Evolutionary conservation across 2,797 vertebrate species (phyloP).

Genomic region (Mus caroli): DNA sequence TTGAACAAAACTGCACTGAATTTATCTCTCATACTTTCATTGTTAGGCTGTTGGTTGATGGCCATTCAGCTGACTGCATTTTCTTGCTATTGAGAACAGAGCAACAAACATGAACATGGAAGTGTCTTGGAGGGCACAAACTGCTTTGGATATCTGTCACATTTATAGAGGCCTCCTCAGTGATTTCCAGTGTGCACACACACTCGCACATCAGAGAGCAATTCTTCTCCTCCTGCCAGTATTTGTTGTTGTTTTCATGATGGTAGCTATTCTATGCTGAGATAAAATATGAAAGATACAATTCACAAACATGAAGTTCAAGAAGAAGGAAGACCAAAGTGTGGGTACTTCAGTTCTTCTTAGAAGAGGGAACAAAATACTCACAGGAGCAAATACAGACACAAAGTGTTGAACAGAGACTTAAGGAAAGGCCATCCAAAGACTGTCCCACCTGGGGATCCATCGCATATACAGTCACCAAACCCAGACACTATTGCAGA

Average conservation of each 20-base stretch:
- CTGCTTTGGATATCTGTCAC: neutral
- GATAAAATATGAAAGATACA: too few species aligned
- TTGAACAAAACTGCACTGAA: neutral
- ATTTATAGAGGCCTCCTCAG: neutral
- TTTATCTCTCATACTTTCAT: neutral
- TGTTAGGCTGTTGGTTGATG: too few species aligned
- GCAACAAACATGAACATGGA: neutral
- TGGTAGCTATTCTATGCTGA: neutral
- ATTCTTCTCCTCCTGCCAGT: neutral
- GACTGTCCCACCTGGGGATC: too few species aligned
- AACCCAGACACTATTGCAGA: too few species aligned
- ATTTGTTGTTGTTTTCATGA: neutral
- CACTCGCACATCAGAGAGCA: neutral
- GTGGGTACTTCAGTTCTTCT: too few species aligned
- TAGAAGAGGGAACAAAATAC: too few species aligned
- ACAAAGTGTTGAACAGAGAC: too few species aligned
- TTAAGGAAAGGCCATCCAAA: too few species aligned
- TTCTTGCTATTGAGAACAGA: neutral
- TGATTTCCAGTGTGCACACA: neutral
- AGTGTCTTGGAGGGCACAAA: neutral
- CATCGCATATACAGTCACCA: too few species aligned
- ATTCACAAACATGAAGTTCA: too few species aligned
- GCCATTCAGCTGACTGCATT: neutral
- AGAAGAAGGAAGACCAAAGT: too few species aligned
- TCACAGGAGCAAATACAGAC: too few species aligned